A percentile compares a stretch with the other conserved stretches of the same genome.
phyloP scores from a whole-genome alignment of 2,888 invertebrate genomes.

The Lysandra coridon region DNA sequence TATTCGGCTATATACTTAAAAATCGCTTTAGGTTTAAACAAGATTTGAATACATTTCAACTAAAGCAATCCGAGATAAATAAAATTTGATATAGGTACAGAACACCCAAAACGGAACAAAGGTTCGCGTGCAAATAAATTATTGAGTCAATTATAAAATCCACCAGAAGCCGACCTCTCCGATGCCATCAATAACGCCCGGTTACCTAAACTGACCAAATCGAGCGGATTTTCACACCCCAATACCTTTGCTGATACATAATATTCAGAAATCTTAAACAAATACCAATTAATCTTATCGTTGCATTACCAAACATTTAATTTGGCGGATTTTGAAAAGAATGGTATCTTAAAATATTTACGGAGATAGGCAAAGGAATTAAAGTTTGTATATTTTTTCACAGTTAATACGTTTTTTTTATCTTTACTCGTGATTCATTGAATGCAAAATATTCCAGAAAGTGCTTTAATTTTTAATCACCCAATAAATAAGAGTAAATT shows the following conservation, averaged over 20 bases:
- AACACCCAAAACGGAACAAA: constrained; percentile 14
- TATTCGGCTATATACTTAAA: too few species aligned
- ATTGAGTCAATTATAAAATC: constrained; percentile 18
- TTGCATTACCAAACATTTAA: neutral
- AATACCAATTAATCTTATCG: neutral
- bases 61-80: neutral
- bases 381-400: too few species aligned
- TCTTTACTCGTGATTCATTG: too few species aligned
- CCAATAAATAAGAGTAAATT: neutral
- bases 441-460: too few species aligned
- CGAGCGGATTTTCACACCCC: constrained; percentile 4
- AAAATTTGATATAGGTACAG: neutral
- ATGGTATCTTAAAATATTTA: too few species aligned
- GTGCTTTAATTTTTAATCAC: too few species aligned
- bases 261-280: neutral
- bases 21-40: too few species aligned
- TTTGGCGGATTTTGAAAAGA: too few species aligned
- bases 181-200: constrained; percentile 12
- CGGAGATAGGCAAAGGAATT: too few species aligned
- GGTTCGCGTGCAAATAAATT: constrained; percentile 15
- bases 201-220: constrained; percentile 2
- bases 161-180: neutral
- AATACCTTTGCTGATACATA: neutral
- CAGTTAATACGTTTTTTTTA: too few species aligned
- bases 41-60: neutral